Base-by-base conservation (phyloP, 2,888 invertebrate species). In the Eupithecia tripunctaria region DNA sequence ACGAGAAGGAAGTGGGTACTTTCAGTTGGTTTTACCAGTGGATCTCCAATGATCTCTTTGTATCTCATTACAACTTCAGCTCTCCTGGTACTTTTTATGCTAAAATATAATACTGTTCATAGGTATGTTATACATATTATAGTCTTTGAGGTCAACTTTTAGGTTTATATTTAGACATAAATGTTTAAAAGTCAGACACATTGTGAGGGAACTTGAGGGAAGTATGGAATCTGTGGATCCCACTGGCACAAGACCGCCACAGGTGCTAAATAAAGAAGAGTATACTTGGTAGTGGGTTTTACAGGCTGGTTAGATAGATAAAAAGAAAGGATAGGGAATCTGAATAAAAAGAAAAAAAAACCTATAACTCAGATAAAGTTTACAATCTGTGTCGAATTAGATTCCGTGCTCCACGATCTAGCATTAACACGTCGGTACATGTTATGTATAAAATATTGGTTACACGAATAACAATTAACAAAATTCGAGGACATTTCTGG, bases 371-470 rank as follows among this genome's bases (percentile, higher is more conserved):
- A 8, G 47, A 15, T 59, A 60, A 60, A 60, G 29, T 29, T 18
- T 29, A 29, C 3, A 29, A 60, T 60, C 29, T 60, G 65, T 51
- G 70, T 70, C 59, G 67, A 74, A 68, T 68, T 64, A 43, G 43
- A 75, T 65, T 62, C 36, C 79, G 80, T 81, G 84, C 71, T 75
- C 78, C 81, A 83, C 84, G 83, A 83, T 71, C 15, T 71, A 63
- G 66, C 18, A 62, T 64, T 60, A 64, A 75, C 56, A 66, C 36
- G 47, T 56, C 29, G 60, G 15, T 51, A 43, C 36, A 38, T 38
- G 12, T 4, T 21, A 38, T 63, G 59, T 68, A 65, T 68, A 64
- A 36, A 72, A 25, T 60, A 70, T 72, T 68, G 65, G 47, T 68
- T 60, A 43, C 68, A 65, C 66, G n/a, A 66, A 43, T 69, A 43